Evolutionary conservation across 2,888 invertebrate genomes (phyloP).

Genomic region (Rhimphoctona megacephalus): DNA sequence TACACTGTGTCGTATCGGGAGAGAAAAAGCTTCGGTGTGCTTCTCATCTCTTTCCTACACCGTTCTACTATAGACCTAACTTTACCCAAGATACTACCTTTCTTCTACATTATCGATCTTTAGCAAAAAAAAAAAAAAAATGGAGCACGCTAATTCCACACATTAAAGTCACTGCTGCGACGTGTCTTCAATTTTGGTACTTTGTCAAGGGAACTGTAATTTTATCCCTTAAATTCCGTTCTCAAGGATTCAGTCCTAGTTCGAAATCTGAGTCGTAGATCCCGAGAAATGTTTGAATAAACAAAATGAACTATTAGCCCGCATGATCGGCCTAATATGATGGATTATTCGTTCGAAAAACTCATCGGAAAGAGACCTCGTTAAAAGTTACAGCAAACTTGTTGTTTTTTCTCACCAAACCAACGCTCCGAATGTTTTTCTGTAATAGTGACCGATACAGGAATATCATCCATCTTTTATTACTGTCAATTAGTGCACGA

Average conservation of each 20-base stretch:
- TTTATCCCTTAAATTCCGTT: neutral
- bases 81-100: neutral
- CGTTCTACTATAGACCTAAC: neutral
- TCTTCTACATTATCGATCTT: neutral
- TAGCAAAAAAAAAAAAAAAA: neutral
- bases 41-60: neutral
- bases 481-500: neutral
- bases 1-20: slow-evolving; percentile 17
- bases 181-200: neutral
- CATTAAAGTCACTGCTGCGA: neutral
- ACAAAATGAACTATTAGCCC: neutral
- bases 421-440: neutral
- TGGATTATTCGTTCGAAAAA: neutral
- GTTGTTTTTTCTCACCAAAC: neutral
- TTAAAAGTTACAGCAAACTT: neutral
- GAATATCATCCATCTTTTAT: neutral
- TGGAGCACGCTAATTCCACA: neutral
- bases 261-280: neutral
- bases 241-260: neutral
- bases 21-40: slow-evolving; percentile 8
- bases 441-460: neutral
- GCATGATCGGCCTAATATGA: neutral
- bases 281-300: neutral
- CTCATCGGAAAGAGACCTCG: neutral
- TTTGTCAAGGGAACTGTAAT: neutral